These are phyloP conservation scores for Lagopus leucura DNA, from an alignment of 2,113 vertebrate species.

Conservation along the genomic window DNA sequence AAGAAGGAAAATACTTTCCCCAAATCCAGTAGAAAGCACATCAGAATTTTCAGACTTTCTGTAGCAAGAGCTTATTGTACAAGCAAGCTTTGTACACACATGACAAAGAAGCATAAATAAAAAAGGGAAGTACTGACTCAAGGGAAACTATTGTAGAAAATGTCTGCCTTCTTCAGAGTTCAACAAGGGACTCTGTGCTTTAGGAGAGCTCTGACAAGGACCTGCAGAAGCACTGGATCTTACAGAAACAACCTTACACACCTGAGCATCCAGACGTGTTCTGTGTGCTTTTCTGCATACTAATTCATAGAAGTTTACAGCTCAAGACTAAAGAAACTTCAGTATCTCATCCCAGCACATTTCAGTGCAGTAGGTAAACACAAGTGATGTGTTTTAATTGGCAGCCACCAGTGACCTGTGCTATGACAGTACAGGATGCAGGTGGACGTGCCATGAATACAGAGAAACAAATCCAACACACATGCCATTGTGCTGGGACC, in stretches of 20 bases:
- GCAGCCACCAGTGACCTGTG: conserved; percentile 1
- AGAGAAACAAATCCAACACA: conserved; percentile 2
- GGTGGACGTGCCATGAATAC: background rate
- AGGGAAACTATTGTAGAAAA: background rate
- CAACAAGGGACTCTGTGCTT: background rate
- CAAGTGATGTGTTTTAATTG: background rate
- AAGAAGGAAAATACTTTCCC: background rate
- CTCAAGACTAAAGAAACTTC: background rate
- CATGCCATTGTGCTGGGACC: background rate
- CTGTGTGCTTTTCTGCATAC: background rate
- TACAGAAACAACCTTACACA: background rate
- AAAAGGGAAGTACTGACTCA: background rate
- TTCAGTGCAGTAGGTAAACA: background rate
- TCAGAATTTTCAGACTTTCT: background rate
- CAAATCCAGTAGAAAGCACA: background rate
- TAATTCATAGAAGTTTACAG: background rate
- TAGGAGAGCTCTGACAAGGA: background rate
- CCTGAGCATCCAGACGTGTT: background rate
- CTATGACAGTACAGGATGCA: conserved; percentile 46
- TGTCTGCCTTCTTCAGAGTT: background rate
- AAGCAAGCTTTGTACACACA: background rate
- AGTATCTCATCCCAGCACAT: background rate
- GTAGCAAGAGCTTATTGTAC: background rate
- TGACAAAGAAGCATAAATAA: background rate
- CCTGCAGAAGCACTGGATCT: background rate